A percentile compares a stretch with the other conserved stretches of the same genome.
phyloP scores from a whole-genome alignment of 1,140 invertebrate genomes.

The Ditylenchus dipsaci region DNA sequence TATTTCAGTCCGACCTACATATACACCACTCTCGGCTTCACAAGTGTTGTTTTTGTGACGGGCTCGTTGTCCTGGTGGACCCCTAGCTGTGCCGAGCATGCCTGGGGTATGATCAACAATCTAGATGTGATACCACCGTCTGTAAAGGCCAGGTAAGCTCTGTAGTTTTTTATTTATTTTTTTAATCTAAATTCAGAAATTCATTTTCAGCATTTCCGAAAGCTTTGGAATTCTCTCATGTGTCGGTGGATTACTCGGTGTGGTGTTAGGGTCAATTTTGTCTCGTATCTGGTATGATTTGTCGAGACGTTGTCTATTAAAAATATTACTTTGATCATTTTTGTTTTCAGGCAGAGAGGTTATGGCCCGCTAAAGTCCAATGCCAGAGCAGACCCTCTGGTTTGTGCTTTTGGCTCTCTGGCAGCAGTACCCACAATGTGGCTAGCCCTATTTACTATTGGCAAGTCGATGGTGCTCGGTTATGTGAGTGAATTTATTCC shows the following conservation, averaged over 20 bases:
- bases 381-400: constrained; percentile 86
- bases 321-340: background rate
- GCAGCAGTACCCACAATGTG: constrained; percentile 75
- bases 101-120: constrained; percentile 7
- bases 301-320: background rate
- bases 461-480: constrained; percentile 11
- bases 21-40: constrained; percentile 4
- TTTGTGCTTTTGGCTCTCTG: constrained; percentile 73
- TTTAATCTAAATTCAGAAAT: too few species aligned
- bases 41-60: constrained; percentile 11
- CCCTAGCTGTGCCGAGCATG: constrained; percentile 3
- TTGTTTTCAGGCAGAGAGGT: background rate
- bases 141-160: background rate
- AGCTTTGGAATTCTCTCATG: constrained; percentile 12
- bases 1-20: constrained; percentile 23
- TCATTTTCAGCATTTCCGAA: constrained; percentile 5
- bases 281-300: background rate
- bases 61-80: constrained; percentile 17
- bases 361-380: background rate
- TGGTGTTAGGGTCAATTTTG: constrained; percentile 3
- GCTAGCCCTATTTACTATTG: constrained; percentile 22
- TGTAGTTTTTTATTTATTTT: too few species aligned
- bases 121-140: background rate
- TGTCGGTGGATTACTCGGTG: constrained; percentile 11
- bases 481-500: constrained; percentile 15